Conservation (phyloP, 2,113 vertebrate species). For the Meriones unguiculatus region DNA sequence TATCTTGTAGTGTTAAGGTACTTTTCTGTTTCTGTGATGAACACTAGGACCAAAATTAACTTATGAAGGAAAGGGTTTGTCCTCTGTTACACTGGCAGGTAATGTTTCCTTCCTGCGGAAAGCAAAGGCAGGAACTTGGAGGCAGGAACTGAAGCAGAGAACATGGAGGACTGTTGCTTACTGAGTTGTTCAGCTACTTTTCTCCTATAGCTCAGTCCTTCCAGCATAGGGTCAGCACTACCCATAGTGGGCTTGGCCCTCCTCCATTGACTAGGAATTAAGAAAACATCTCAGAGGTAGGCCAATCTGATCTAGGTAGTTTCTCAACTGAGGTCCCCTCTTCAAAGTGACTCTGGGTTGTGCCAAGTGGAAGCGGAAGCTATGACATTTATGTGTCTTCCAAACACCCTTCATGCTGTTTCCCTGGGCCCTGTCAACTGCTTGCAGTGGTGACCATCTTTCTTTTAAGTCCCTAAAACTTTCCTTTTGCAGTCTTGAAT, state of each 20-base stretch:
- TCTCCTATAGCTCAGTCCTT: background rate
- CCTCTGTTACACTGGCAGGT: background rate
- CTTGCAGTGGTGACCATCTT: background rate
- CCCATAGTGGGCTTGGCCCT: background rate
- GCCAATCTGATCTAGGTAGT: background rate
- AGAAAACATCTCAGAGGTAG: background rate
- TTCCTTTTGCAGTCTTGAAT: background rate
- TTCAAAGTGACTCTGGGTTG: background rate
- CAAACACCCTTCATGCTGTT: background rate
- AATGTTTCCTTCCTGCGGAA: background rate
- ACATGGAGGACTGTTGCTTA: background rate
- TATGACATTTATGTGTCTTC: background rate
- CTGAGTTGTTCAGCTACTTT: background rate
- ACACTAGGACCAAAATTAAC: background rate
- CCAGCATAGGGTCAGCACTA: background rate
- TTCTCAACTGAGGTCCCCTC: background rate
- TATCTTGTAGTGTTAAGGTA: background rate
- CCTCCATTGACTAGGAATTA: background rate
- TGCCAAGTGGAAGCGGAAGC: background rate
- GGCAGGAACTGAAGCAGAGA: background rate
- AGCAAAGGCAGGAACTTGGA: background rate
- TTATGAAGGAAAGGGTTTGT: background rate
- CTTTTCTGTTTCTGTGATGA: background rate
- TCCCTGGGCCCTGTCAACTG: background rate
- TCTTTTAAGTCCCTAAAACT: background rate